These are phyloP conservation scores for Trichacis sp. DNA, from an alignment of 2,888 invertebrate genomes.

Conservation along the genomic window DNA sequence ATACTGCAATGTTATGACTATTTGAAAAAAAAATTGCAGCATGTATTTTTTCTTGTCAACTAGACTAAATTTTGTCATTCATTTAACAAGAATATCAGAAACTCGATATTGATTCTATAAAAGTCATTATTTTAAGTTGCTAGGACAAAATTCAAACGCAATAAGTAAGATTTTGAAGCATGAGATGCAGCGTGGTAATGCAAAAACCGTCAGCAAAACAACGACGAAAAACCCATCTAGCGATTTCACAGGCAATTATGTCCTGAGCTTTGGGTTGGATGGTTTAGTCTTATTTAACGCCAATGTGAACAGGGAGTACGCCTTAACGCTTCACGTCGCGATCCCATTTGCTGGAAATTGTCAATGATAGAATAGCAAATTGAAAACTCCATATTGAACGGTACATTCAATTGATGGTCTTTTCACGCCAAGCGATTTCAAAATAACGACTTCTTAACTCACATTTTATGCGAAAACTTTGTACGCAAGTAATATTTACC, in stretches of 20 bases:
- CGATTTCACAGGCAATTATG: constrained; percentile 68
- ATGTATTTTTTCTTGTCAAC: too few relatives aligned
- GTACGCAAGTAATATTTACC: background rate
- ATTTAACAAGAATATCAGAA: too few relatives aligned
- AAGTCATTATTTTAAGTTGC: too few relatives aligned
- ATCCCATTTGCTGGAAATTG: constrained; percentile 67
- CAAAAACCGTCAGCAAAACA: constrained; percentile 49
- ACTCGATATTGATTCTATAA: too few relatives aligned
- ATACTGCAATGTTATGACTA: too few relatives aligned
- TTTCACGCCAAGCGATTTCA: constrained; percentile 9
- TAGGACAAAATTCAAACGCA: too few relatives aligned
- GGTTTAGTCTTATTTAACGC: constrained; percentile 76
- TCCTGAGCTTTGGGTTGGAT: constrained; percentile 35
- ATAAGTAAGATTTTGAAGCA: too few relatives aligned
- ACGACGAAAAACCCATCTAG: constrained; percentile 62
- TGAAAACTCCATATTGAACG: constrained; percentile 60
- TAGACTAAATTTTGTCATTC: too few relatives aligned
- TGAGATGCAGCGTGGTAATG: too few relatives aligned
- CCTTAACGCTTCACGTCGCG: constrained; percentile 71
- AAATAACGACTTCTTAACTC: too few relatives aligned
- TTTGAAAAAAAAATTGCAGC: too few relatives aligned
- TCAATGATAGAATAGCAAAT: constrained; percentile 67
- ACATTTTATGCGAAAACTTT: too few relatives aligned
- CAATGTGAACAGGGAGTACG: constrained; percentile 77
- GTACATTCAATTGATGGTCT: constrained; percentile 1